These are phyloP conservation scores for Petrocephalus microphthalmus DNA, from an alignment of 2,113 vertebrate genomes.

Conservation along the genomic window DNA sequence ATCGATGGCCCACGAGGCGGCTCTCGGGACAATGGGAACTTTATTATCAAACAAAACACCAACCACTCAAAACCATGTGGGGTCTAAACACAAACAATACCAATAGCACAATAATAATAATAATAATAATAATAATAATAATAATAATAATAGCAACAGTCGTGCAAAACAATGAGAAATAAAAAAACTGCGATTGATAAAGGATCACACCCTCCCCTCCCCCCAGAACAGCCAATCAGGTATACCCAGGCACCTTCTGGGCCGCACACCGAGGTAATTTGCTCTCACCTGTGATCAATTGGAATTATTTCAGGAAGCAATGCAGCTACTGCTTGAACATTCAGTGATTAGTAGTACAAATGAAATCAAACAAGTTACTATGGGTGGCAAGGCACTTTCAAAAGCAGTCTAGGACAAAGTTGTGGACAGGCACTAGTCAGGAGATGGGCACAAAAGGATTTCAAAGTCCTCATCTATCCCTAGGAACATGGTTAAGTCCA, in stretches of 20 bases:
- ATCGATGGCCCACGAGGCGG: background rate
- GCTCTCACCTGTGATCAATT: no score
- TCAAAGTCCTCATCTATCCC: background rate
- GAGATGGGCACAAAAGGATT: background rate
- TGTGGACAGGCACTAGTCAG: background rate
- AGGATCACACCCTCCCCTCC: background rate
- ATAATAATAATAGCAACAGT: background rate
- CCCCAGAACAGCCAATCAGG: background rate
- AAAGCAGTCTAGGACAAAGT: background rate
- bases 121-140: background rate
- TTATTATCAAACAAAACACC: background rate
- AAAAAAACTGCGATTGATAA: background rate
- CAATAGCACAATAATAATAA: background rate
- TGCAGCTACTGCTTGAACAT: background rate
- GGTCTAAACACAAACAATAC: background rate
- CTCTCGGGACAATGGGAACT: background rate
- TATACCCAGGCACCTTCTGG: background rate
- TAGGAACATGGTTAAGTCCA: background rate
- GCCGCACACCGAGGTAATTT: background rate
- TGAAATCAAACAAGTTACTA: background rate
- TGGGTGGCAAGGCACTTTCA: background rate
- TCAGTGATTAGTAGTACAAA: background rate
- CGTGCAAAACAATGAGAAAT: background rate
- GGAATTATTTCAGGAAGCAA: background rate
- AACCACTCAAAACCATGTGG: background rate